Base-by-base conservation (phyloP, 2,888 invertebrate genomes). In the Dorcus hopei region DNA sequence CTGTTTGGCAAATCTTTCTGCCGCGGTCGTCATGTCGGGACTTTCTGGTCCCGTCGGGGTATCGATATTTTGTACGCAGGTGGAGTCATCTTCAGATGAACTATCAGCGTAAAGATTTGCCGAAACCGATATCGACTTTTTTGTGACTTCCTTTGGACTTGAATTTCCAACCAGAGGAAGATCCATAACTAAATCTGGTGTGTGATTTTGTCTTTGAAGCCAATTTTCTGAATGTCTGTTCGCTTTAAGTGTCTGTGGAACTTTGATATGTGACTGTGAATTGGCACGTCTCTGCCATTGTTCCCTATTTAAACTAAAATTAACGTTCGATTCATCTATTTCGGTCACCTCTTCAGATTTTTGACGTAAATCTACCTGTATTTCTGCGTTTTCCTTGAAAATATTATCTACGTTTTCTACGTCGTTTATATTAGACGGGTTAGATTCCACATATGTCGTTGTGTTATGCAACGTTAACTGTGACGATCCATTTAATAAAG, bases 171-270 rank as follows among this genome's bases (percentile, higher is more conserved):
- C 79, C 26, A 59, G 42, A n/a, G 92, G 92, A 68, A 92, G 80
- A 78, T 91, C 92, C 86, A 91, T 88, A 64, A 93, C 92, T 58
- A 92, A 81, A 80, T 92, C 93, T 2, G 93, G 92, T 38, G 91
- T 87, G 67, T 86, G 85, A 63, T 81, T 82, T 61, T 82, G 82
- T 52, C 76, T 68, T 58, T 75, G 74, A 40, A 72, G 59, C 60
- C 72, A 73, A 9, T 71, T 71, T 68, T 71, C 82, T 60, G 74
- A 80, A 69, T 66, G 75, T 65, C 72, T 65, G 50, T 81, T 80
- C 5, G 77, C 68, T 49, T 77, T 9, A 64, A 73, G 40, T 61
- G 77, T 55, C 57, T 63, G 9, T 58, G 68, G 62, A 58, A 72
- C 52, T 77, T 79, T 70, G 49, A 74, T 71, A 49, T 73, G 68